Percentiles rank a stretch among this genome's conserved stretches.
Conservation (phyloP, 2,113 vertebrate genomes). For the Ancistrus triradiatus region DNA sequence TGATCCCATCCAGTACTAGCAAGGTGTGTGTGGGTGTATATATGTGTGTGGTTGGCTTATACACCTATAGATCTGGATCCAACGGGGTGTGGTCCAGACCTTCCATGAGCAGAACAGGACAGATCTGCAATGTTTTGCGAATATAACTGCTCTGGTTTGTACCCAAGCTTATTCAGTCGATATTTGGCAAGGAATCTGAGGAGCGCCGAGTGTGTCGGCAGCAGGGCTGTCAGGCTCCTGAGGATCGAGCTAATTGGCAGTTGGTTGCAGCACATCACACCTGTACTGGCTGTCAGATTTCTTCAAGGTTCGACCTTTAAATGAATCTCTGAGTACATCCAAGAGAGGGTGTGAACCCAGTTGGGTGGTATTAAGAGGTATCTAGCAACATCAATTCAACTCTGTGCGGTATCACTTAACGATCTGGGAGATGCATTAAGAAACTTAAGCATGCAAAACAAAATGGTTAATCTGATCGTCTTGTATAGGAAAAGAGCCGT, state of each 20-base stretch:
- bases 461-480: too few relatives aligned
- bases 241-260: conserved; percentile 29
- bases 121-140: conserved; percentile 7
- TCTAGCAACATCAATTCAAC: too few relatives aligned
- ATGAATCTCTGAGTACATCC: too few relatives aligned
- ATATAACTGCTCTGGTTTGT: conserved; percentile 4
- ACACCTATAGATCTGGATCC: background rate
- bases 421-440: too few relatives aligned
- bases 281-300: conserved; percentile 24
- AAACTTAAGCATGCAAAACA: too few relatives aligned
- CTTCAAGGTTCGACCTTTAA: conserved; percentile 35
- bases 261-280: conserved; percentile 30
- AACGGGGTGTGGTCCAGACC: conserved; percentile 30
- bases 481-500: too few relatives aligned
- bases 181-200: conserved; percentile 29
- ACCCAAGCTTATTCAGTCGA: conserved; percentile 11
- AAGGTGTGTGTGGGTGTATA: too few relatives aligned
- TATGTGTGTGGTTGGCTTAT: too few relatives aligned
- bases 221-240: conserved; percentile 30
- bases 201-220: conserved; percentile 18
- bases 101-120: background rate
- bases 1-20: too few relatives aligned
- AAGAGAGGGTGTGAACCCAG: too few relatives aligned
- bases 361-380: too few relatives aligned
- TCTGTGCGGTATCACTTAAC: too few relatives aligned